Conservation (phyloP, 2,888 invertebrate species). For the Cerastoderma edule region DNA sequence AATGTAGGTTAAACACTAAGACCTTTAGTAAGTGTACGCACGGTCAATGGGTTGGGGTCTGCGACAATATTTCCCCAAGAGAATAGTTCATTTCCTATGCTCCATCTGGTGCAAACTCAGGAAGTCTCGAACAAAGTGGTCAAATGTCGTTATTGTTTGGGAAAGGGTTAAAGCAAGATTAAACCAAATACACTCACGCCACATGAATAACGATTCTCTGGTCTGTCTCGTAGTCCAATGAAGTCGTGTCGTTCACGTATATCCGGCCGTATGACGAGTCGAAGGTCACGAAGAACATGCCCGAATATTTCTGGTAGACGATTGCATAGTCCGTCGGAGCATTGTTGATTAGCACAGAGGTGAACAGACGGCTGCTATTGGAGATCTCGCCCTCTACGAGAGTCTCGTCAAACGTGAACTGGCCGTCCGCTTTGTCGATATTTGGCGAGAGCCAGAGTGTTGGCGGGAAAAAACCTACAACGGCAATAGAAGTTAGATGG, state of each 20-base stretch:
- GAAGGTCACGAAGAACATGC: not conserved
- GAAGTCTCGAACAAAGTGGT: no score
- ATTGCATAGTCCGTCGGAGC: not conserved
- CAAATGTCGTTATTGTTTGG: no score
- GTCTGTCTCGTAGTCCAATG: slow-evolving; percentile 3
- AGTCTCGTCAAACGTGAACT: slow-evolving; percentile 1
- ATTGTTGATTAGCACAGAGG: slow-evolving; percentile 13
- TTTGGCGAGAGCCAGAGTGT: slow-evolving; percentile 4
- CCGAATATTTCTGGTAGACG: slow-evolving; percentile 1
- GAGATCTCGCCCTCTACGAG: not conserved
- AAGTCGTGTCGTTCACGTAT: not conserved
- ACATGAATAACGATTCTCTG: not conserved
- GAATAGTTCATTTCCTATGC: no score
- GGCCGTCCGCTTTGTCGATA: slow-evolving; percentile 8
- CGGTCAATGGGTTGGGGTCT: no score
- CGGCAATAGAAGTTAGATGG: no score
- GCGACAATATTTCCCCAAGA: no score
- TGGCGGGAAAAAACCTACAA: no score
- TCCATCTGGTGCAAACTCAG: no score
- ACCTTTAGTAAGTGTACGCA: no score
- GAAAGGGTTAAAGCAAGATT: no score
- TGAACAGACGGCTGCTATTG: not conserved
- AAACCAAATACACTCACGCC: not conserved
- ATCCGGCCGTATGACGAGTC: not conserved
- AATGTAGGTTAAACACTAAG: no score